Evolutionary conservation across 2,797 vertebrate species (phyloP).

Genomic region (Rhinophrynus dorsalis): DNA sequence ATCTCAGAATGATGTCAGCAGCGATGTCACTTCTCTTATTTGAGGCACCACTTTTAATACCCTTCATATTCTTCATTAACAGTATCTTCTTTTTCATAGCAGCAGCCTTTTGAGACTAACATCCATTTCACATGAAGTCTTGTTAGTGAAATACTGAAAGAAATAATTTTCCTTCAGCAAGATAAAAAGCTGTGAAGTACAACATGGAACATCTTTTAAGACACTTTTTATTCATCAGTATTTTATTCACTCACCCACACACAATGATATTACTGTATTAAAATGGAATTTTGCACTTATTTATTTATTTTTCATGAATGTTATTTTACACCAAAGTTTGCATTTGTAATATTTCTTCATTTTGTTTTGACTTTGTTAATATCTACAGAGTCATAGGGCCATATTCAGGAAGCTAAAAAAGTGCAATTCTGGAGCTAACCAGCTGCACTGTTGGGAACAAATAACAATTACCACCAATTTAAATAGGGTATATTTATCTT

Average conservation of each 20-base stretch:
- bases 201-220: conserved; percentile 52
- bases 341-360: neutral
- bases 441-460: too few species aligned
- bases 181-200: conserved; percentile 49
- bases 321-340: neutral
- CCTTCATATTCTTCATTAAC: conserved; percentile 55
- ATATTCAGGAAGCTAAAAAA: too few species aligned
- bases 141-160: conserved; percentile 55
- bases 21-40: conserved; percentile 50
- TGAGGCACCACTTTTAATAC: conserved; percentile 29
- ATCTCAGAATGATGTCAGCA: conserved; percentile 20
- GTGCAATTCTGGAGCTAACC: too few species aligned
- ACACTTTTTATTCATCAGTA: conserved; percentile 52
- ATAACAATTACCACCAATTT: too few species aligned
- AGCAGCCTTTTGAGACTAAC: conserved; percentile 55
- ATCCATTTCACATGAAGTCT: conserved; percentile 52
- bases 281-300: too few species aligned
- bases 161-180: conserved; percentile 53
- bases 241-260: conserved; percentile 51
- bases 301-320: neutral
- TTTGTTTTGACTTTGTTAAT: too few species aligned
- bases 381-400: too few species aligned
- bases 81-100: conserved; percentile 47
- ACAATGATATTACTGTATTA: conserved; percentile 3
- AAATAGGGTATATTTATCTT: too few species aligned